phyloP scores from a whole-genome alignment of 2,888 invertebrate genomes.

The Acronicta alni region DNA sequence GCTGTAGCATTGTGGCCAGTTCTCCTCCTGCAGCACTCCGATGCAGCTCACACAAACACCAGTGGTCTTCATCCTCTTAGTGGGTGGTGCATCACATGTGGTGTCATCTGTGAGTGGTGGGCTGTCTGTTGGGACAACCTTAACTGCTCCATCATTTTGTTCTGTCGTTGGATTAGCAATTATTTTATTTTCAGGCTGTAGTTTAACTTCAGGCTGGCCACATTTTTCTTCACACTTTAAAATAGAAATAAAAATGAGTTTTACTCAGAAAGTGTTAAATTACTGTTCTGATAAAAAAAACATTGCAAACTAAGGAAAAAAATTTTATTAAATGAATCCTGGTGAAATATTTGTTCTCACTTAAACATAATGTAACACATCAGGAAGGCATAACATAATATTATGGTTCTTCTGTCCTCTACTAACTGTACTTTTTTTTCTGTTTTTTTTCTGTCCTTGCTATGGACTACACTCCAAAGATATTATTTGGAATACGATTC shows the following conservation, averaged over 20 bases:
- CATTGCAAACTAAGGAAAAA: no score
- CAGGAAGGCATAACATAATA: no score
- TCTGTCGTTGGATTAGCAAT: neutral
- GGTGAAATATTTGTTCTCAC: no score
- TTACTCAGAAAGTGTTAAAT: no score
- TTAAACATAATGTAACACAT: no score
- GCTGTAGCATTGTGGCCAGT: conserved; percentile 87
- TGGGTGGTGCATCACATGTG: conserved; percentile 49
- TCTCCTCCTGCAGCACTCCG: conserved; percentile 91
- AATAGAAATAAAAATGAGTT: neutral
- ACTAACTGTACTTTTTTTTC: no score
- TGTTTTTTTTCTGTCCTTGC: no score
- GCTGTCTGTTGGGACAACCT: neutral
- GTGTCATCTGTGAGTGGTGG: conserved; percentile 2
- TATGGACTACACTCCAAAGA: no score
- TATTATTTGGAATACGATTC: no score
- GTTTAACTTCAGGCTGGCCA: neutral
- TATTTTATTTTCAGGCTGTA: neutral
- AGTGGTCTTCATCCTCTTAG: conserved; percentile 81
- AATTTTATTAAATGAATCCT: no score
- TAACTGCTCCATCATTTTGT: neutral
- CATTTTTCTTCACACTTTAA: conserved; percentile 7
- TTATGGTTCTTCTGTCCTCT: no score
- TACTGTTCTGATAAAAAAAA: no score
- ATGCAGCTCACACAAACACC: conserved; percentile 92